These are phyloP conservation scores for Erebia palarica DNA, from an alignment of 2,888 invertebrate genomes.

Conservation along the genomic window DNA sequence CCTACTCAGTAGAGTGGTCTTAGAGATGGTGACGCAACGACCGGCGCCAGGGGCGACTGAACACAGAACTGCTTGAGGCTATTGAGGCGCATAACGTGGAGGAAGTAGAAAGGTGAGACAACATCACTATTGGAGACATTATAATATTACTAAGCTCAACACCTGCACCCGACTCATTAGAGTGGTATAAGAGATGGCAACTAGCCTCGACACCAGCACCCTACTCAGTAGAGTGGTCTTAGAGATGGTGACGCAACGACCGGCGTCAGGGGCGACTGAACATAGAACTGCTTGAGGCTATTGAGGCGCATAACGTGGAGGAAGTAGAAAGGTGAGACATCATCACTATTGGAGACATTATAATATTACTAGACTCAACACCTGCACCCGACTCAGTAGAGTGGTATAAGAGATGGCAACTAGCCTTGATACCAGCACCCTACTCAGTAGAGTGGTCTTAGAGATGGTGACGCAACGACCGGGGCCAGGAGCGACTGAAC, in stretches of 20 bases:
- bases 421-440: constrained; percentile 48
- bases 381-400: too few relatives aligned
- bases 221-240: constrained; percentile 22
- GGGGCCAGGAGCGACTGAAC: constrained; percentile 69
- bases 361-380: not conserved
- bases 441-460: constrained; percentile 23
- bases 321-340: constrained; percentile 64
- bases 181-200: too few relatives aligned
- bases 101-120: constrained; percentile 64
- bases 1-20: constrained; percentile 48
- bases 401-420: too few relatives aligned
- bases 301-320: constrained; percentile 60
- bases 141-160: not conserved
- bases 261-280: constrained; percentile 69
- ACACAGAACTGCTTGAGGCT: constrained; percentile 76
- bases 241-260: constrained; percentile 65
- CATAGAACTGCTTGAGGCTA: constrained; percentile 75
- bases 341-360: not conserved
- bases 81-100: constrained; percentile 63
- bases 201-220: constrained; percentile 49
- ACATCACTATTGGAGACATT: not conserved
- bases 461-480: constrained; percentile 66
- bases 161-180: too few relatives aligned
- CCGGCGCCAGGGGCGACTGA: constrained; percentile 67
- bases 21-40: constrained; percentile 68